These are phyloP conservation scores for Dasypus novemcinctus DNA, from an alignment of 2,113 vertebrate species.

Conservation along the genomic window DNA sequence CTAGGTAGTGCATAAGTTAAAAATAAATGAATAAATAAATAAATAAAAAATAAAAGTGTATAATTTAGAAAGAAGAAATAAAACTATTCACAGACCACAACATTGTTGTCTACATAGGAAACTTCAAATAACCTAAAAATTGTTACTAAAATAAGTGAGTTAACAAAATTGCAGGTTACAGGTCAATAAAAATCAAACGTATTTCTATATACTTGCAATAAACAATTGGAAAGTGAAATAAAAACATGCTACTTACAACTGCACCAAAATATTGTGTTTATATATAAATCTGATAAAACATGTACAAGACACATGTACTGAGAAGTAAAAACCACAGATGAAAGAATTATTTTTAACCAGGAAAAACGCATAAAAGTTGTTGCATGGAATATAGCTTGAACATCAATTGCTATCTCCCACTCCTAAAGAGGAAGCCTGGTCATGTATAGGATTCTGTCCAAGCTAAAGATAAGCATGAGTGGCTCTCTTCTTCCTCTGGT, in stretches of 20 bases:
- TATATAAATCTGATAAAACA: not conserved
- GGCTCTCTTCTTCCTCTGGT: not conserved
- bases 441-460: not conserved
- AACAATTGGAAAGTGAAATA: not conserved
- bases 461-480: not conserved
- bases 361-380: not conserved
- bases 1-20: not conserved
- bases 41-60: not conserved
- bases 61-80: not conserved
- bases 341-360: not conserved
- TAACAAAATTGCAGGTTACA: not conserved
- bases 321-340: not conserved
- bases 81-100: not conserved
- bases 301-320: not conserved
- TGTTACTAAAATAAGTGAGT: not conserved
- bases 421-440: not conserved
- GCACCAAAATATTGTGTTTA: not conserved
- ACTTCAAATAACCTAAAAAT: not conserved
- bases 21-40: not conserved
- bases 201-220: not conserved
- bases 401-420: not conserved
- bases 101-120: not conserved
- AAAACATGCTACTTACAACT: not conserved
- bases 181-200: not conserved
- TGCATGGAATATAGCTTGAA: not conserved